These are phyloP conservation scores for Trachops cirrhosus DNA, from an alignment of 2,797 vertebrate genomes.

Conservation along the genomic window DNA sequence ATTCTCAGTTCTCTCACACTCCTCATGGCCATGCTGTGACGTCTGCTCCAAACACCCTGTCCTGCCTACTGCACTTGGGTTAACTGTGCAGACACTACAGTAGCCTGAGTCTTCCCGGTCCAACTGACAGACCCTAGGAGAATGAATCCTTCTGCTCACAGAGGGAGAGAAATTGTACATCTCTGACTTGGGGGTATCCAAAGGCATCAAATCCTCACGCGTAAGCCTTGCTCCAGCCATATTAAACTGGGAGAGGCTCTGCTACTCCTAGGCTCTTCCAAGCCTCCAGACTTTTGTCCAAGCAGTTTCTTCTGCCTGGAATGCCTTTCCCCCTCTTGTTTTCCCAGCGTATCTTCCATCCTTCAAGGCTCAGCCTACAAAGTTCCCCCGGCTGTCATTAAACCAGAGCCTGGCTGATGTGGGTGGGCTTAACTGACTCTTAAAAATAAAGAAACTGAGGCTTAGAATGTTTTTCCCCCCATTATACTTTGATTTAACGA, in stretches of 20 bases:
- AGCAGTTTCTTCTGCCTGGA: not conserved
- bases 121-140: not conserved
- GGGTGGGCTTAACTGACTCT: not conserved
- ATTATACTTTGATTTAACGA: not conserved
- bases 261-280: not conserved
- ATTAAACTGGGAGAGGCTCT: not conserved
- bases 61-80: not conserved
- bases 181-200: not conserved
- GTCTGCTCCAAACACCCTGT: not conserved
- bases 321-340: not conserved
- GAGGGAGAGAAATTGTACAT: not conserved
- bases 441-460: not conserved
- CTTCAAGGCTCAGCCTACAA: not conserved
- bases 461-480: not conserved
- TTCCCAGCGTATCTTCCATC: not conserved
- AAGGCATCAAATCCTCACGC: not conserved
- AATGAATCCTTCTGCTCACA: not conserved
- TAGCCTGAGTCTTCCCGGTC: not conserved
- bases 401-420: not conserved
- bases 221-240: not conserved
- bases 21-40: not conserved
- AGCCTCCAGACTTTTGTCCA: not conserved
- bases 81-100: not conserved
- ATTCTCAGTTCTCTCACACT: not conserved
- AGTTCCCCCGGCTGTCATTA: not conserved